Evolutionary conservation across 2,888 invertebrate species (phyloP).

Genomic region (Tineola bisselliella): DNA sequence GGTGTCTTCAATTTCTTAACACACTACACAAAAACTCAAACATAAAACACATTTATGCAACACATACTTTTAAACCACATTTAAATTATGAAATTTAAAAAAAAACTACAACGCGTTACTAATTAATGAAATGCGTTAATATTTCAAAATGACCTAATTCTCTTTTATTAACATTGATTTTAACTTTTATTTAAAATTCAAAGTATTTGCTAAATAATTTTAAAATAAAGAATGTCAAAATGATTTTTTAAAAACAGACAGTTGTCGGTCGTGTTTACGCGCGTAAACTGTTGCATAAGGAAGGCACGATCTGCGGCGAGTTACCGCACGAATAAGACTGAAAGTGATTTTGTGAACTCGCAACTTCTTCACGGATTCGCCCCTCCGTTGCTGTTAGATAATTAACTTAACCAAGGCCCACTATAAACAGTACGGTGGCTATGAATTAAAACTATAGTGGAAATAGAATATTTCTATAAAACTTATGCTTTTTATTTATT

Average conservation of each 20-base stretch:
- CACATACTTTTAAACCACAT: conserved; percentile 39
- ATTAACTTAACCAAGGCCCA: conserved; percentile 24
- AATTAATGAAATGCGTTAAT: too few species aligned
- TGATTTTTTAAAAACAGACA: conserved; percentile 47
- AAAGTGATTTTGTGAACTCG: conserved; percentile 2
- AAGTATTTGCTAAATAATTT: too few species aligned
- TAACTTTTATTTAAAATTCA: too few species aligned
- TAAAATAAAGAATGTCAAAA: conserved; percentile 50
- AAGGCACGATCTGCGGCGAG: too few species aligned
- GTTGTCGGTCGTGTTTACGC: conserved; percentile 13
- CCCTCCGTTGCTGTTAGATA: neutral
- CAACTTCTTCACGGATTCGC: neutral
- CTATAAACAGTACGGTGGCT: too few species aligned
- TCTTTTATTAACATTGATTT: too few species aligned
- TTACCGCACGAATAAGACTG: neutral
- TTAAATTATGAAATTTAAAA: conserved; percentile 25
- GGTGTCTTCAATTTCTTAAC: conserved; percentile 42
- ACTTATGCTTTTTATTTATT: too few species aligned
- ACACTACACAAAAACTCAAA: conserved; percentile 47
- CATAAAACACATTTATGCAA: conserved; percentile 17
- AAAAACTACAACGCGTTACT: conserved; percentile 17
- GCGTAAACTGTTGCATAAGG: neutral
- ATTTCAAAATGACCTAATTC: too few species aligned
- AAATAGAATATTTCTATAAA: too few species aligned
- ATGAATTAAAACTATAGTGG: too few species aligned